Evolutionary conservation across 2,113 vertebrate genomes (phyloP).

Genomic region (Antigone vipio): DNA sequence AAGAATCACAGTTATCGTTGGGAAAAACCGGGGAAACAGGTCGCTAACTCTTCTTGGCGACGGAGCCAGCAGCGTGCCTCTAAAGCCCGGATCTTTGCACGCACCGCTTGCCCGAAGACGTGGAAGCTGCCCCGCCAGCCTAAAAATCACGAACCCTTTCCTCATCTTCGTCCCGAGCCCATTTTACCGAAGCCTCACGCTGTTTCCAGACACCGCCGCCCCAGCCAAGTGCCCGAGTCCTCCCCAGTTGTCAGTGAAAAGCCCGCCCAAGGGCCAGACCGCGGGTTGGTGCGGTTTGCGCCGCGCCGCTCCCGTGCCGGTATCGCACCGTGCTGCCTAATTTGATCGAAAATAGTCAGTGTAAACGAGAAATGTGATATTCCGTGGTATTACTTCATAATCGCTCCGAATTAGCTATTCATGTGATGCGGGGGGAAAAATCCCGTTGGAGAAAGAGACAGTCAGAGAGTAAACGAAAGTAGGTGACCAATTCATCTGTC

Average conservation of each 20-base stretch:
- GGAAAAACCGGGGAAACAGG: neutral
- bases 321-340: neutral
- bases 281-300: neutral
- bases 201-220: neutral
- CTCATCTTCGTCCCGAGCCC: neutral
- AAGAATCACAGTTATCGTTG: neutral
- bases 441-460: neutral
- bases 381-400: neutral
- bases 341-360: neutral
- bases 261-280: neutral
- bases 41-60: neutral
- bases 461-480: neutral
- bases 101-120: neutral
- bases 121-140: neutral
- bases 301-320: neutral
- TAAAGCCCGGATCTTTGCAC: neutral
- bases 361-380: neutral
- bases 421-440: accelerated
- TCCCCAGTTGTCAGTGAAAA: neutral
- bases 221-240: neutral
- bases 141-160: neutral
- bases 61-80: no score
- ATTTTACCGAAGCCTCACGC: neutral
- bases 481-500: neutral
- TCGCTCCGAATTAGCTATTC: neutral